Evolutionary conservation across 2,888 invertebrate genomes (phyloP).

Genomic region (Boloria selene): DNA sequence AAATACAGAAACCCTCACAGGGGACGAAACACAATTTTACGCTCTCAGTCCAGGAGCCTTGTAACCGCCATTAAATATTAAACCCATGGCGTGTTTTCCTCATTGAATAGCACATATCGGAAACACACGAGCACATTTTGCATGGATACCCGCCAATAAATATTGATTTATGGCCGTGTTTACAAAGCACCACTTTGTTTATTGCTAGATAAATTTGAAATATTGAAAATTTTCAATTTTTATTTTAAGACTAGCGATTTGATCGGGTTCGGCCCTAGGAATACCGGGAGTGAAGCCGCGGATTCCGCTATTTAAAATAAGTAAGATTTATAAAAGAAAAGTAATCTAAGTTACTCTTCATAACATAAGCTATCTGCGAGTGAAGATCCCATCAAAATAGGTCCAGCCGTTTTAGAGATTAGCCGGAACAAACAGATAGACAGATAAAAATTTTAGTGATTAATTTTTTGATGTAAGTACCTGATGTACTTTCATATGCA

Average conservation of each 20-base stretch:
- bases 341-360: too few species aligned
- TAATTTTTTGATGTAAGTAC: too few species aligned
- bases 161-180: constrained; percentile 17
- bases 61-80: constrained; percentile 33
- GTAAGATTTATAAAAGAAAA: too few species aligned
- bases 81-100: constrained; percentile 68
- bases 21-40: constrained; percentile 68
- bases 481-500: too few species aligned
- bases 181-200: constrained; percentile 16
- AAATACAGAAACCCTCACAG: constrained; percentile 41
- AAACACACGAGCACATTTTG: constrained; percentile 27
- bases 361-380: too few species aligned
- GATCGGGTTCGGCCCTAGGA: too few species aligned
- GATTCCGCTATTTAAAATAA: too few species aligned
- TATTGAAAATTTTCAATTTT: constrained; percentile 3
- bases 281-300: too few species aligned
- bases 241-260: neutral
- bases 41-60: constrained; percentile 59
- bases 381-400: too few species aligned
- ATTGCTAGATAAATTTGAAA: constrained; percentile 10
- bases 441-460: too few species aligned
- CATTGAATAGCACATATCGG: constrained; percentile 49
- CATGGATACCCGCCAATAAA: constrained; percentile 13
- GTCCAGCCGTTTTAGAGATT: too few species aligned
- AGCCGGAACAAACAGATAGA: too few species aligned